Evolutionary conservation across 2,888 invertebrate species (phyloP), one percentile per base, ranked within the genome.

Genomic region (Lobophora halterata): DNA sequence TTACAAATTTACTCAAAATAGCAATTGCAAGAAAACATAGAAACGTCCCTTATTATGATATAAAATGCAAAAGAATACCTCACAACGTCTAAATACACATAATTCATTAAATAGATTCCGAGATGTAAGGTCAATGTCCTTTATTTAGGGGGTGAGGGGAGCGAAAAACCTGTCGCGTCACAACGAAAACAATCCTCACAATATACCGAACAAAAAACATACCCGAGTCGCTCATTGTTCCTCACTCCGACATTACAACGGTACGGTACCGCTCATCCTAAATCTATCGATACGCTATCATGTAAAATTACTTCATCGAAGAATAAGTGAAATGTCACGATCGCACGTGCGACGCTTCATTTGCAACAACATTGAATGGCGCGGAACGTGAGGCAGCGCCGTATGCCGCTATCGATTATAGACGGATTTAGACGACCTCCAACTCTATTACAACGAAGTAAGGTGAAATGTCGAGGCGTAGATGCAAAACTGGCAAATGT

Each of bases 301-400:
- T 7, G 21, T 18, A 27, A 10, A 7, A 7, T 19, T 19, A 2
- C 3, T 11, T 11, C 14, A 12, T 18, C 23, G 18, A 14, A 14
- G 7, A 43, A 29, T 17, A 25, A 43, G 16, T 25, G n/a, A 37
- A 29, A 43, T 28, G 32, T 42, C 43, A 37, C 43, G 33, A 33
- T 8, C 25, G 21, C 43, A 43, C 43, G 43, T 43, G 43, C 33
- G 37, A 10, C 8, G 8, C 21, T 33, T 38, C 37, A 30, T 43
- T 38, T 43, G 37, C 37, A 43, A 43, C 43, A 33, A 38, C 37
- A 38, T 30, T 30, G 33, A 43, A 38, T 43, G 43, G 18, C 19
- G 34, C 21, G 21, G 21, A 43, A 43, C 37, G 43, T 38, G 43
- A 37, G 33, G 37, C 34, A 34, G 13, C 23, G 14, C 18, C 26